Evolutionary conservation across 2,888 invertebrate genomes (phyloP).

Genomic region (Spodoptera littoralis): DNA sequence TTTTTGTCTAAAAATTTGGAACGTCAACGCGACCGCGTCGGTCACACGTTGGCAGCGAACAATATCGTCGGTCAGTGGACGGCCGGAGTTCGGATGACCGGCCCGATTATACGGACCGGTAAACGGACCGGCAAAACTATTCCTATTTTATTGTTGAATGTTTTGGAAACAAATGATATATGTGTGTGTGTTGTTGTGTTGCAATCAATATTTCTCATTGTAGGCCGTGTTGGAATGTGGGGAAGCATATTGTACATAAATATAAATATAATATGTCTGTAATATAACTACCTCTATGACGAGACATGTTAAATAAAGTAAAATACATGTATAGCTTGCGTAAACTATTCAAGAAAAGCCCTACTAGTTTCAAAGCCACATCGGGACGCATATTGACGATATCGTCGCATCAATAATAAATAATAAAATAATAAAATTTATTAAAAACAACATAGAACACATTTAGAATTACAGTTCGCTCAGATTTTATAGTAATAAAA

Average conservation of each 20-base stretch:
- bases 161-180: constrained; percentile 54
- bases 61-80: constrained; percentile 55
- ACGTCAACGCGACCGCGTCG: constrained; percentile 30
- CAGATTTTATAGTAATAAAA: too few species aligned
- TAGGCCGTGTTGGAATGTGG: background rate
- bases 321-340: too few species aligned
- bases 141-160: constrained; percentile 59
- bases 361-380: too few species aligned
- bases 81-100: constrained; percentile 56
- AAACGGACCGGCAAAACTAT: constrained; percentile 47
- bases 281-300: too few species aligned
- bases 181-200: constrained; percentile 9
- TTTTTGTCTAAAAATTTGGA: constrained; percentile 30
- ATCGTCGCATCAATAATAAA: too few species aligned
- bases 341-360: too few species aligned
- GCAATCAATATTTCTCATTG: constrained; percentile 1
- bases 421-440: too few species aligned
- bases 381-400: too few species aligned
- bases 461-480: too few species aligned
- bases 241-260: background rate
- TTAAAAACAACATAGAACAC: too few species aligned
- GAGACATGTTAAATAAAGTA: too few species aligned
- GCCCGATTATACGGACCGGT: constrained; percentile 72
- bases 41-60: constrained; percentile 46
- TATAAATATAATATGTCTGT: too few species aligned